Evolutionary conservation across 2,797 vertebrate genomes (phyloP).

Genomic region (Steatocranus sp.): DNA sequence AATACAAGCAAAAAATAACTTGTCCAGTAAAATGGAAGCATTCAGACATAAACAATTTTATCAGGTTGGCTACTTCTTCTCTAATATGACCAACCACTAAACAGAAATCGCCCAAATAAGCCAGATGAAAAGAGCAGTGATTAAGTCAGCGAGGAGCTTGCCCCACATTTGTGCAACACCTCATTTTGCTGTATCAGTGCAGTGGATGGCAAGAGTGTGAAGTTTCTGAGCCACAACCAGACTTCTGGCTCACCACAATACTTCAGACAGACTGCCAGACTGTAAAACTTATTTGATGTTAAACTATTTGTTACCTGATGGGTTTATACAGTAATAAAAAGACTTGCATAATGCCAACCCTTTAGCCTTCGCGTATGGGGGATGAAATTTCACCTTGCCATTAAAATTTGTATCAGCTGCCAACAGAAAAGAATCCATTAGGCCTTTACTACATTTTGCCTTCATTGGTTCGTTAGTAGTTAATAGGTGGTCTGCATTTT

Average conservation of each 20-base stretch:
- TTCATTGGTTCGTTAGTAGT: neutral
- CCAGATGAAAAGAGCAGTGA: neutral
- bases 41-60: neutral
- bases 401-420: neutral
- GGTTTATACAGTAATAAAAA: neutral
- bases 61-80: neutral
- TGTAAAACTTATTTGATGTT: neutral
- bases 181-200: neutral
- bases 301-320: neutral
- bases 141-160: neutral
- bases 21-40: neutral
- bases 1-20: neutral
- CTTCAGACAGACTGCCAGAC: neutral
- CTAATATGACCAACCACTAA: neutral
- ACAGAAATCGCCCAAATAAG: neutral
- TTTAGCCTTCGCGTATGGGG: accelerated
- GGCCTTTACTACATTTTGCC: neutral
- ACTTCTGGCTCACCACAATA: neutral
- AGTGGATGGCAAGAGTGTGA: neutral
- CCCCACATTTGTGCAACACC: neutral
- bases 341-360: neutral
- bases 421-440: neutral
- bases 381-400: too few relatives aligned
- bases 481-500: neutral
- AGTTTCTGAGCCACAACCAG: neutral